Evolutionary conservation across 2,113 vertebrate species (phyloP).

Genomic region (Collichthys lucidus): DNA sequence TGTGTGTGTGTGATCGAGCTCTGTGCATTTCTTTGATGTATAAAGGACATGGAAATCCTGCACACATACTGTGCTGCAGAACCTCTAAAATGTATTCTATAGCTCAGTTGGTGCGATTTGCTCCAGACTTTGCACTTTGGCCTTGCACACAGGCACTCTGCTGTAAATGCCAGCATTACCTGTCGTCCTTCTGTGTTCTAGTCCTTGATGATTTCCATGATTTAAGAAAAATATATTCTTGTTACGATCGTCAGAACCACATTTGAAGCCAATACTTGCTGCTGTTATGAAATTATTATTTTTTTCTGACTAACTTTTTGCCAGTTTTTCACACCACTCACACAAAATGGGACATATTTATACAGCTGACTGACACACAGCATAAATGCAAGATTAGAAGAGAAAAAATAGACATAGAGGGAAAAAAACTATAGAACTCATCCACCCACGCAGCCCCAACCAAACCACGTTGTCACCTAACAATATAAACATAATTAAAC

Average conservation of each 20-base stretch:
- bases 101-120: neutral
- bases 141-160: neutral
- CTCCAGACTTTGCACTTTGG: neutral
- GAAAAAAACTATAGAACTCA: neutral
- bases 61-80: conserved; percentile 5
- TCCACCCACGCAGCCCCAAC: neutral
- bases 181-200: neutral
- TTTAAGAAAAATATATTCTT: neutral
- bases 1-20: neutral
- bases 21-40: neutral
- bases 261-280: neutral
- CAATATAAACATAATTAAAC: neutral
- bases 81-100: neutral
- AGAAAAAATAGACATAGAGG: no score
- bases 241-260: neutral
- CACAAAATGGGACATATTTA: neutral
- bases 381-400: neutral
- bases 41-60: neutral
- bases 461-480: neutral
- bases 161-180: neutral
- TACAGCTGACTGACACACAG: neutral
- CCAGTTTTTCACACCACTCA: neutral
- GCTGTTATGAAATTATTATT: neutral
- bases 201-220: no score
- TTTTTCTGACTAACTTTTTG: neutral